phyloP scores from a whole-genome alignment of 2,888 invertebrate genomes.

The Limenitis camilla region DNA sequence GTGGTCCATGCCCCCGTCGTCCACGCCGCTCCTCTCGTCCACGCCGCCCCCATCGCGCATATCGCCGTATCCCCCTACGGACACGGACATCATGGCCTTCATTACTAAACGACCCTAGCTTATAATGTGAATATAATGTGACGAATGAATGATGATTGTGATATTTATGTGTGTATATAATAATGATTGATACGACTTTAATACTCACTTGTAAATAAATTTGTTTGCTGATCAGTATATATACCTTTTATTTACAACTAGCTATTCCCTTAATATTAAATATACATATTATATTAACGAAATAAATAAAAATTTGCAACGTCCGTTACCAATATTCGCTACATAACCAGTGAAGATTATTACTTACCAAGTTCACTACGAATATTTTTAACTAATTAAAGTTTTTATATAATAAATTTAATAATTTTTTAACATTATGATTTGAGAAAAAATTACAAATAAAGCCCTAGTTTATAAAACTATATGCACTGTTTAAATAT shows the following conservation, averaged over 20 bases:
- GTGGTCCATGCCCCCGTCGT: constrained; percentile 49
- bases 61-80: constrained; percentile 39
- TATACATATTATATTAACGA: too few species aligned
- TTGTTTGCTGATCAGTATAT: constrained; percentile 62
- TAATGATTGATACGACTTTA: constrained; percentile 41
- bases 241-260: neutral
- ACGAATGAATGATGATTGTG: constrained; percentile 68
- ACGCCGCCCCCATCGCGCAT: constrained; percentile 45
- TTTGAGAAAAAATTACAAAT: too few species aligned
- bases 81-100: constrained; percentile 62
- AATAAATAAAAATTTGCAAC: too few species aligned
- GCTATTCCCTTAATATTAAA: too few species aligned
- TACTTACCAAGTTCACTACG: too few species aligned
- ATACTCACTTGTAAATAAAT: constrained; percentile 67
- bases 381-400: too few species aligned
- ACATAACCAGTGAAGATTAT: too few species aligned
- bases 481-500: neutral
- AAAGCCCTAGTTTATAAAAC: neutral
- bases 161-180: constrained; percentile 71
- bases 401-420: too few species aligned
- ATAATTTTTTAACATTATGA: too few species aligned
- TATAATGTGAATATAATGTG: constrained; percentile 44
- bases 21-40: constrained; percentile 46
- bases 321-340: too few species aligned
- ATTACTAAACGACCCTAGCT: constrained; percentile 52